phyloP scores from a whole-genome alignment of 37 sponge, comb jelly and placozoan species.

The Chondrilla cf. caribensis region DNA sequence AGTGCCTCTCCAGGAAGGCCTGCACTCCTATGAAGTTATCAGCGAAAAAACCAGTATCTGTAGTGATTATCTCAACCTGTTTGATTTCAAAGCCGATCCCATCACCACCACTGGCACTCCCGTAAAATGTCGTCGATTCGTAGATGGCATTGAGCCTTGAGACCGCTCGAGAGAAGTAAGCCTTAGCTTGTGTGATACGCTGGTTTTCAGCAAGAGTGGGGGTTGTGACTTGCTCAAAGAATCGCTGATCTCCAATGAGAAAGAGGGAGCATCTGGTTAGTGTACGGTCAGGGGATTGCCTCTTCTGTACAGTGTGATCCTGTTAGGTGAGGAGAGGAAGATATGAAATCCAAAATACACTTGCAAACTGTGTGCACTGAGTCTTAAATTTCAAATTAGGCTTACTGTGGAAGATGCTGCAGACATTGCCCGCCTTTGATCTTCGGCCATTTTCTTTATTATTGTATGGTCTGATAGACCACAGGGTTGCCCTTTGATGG shows the following conservation, averaged over 20 bases:
- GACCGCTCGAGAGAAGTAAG: conserved; percentile 1
- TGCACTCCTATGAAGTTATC: conserved; percentile 67
- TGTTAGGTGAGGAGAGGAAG: no score
- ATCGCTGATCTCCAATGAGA: conserved; percentile 43
- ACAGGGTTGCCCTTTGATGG: conserved; percentile 33
- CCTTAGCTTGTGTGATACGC: conserved; percentile 15
- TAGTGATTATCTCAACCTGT: conserved; percentile 4
- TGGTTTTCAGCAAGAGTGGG: not conserved
- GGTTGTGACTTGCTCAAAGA: conserved; percentile 19
- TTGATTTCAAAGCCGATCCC: conserved; percentile 51
- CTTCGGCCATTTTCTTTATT: conserved; percentile 5
- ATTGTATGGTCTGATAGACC: conserved; percentile 36
- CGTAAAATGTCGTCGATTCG: conserved; percentile 30
- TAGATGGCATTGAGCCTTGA: conserved; percentile 26
- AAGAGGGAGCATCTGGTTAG: conserved; percentile 39
- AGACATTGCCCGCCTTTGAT: not conserved
- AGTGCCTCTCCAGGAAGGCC: conserved; percentile 66
- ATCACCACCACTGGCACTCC: not conserved
- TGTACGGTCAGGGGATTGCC: not conserved
- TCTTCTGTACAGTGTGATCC: not conserved
- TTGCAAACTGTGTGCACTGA: no score
- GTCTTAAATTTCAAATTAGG: no score
- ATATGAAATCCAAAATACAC: no score
- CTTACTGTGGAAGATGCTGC: no score
- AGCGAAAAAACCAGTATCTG: conserved; percentile 12